Evolutionary conservation across 2,113 vertebrate species (phyloP).

Genomic region (Ciconia maguari): DNA sequence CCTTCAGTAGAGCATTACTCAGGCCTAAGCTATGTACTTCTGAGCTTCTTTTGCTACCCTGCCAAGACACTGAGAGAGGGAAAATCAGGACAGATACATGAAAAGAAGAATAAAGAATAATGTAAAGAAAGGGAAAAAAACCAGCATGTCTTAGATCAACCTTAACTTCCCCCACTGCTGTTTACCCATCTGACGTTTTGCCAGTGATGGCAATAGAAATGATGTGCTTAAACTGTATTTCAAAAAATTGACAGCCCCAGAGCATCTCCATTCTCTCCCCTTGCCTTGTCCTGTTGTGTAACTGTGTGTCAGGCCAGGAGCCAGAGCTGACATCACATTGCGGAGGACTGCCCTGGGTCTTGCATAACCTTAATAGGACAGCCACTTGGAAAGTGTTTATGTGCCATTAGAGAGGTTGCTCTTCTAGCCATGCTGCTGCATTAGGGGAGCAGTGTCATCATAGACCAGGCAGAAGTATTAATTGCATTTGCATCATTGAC

Average conservation of each 20-base stretch:
- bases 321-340: conserved; percentile 10
- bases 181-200: not conserved
- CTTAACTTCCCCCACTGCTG: not conserved
- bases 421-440: not conserved
- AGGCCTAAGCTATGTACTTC: not conserved
- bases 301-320: not conserved
- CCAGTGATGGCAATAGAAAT: not conserved
- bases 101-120: not conserved
- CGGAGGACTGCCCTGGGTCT: conserved; percentile 11
- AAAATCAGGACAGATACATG: not conserved
- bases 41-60: not conserved
- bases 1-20: not conserved
- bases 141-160: not conserved
- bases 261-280: not conserved
- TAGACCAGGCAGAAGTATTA: not conserved
- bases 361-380: conserved; percentile 44
- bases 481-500: not conserved
- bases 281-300: conserved; percentile 10
- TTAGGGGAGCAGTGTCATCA: not conserved
- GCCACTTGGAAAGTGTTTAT: conserved; percentile 10
- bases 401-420: not conserved
- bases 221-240: not conserved
- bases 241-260: not conserved
- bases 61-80: not conserved
- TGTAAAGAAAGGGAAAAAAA: not conserved